A percentile compares a stretch with the other conserved stretches of the same genome.
Evolutionary conservation across 2,113 vertebrate species (phyloP).

Genomic region (Microcebus jonahi): DNA sequence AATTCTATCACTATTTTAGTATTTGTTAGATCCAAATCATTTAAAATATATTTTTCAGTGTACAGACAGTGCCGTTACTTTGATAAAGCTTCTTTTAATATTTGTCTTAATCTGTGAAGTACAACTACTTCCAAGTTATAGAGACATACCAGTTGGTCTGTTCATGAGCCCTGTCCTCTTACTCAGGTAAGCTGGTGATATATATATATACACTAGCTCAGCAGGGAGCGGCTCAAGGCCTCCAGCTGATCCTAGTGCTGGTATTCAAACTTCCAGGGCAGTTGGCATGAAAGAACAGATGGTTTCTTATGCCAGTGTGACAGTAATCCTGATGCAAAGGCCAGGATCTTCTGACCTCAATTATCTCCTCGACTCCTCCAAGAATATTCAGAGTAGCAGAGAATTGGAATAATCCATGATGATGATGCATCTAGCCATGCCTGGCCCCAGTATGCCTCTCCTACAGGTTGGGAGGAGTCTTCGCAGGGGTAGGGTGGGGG

Average conservation of each 20-base stretch:
- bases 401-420: neutral
- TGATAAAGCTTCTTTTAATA: neutral
- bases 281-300: neutral
- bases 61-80: neutral
- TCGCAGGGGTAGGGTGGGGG: neutral
- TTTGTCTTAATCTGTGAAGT: neutral
- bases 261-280: neutral
- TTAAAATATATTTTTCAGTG: neutral
- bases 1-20: neutral
- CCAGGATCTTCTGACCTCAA: neutral
- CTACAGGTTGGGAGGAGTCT: neutral
- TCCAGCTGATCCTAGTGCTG: neutral
- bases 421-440: neutral
- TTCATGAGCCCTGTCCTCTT: neutral
- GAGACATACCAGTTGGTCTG: neutral
- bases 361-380: neutral
- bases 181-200: neutral
- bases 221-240: neutral
- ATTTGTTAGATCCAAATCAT: conserved; percentile 11
- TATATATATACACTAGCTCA: neutral
- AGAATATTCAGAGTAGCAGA: neutral
- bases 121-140: neutral
- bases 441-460: neutral
- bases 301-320: neutral
- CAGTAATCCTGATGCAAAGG: neutral